phyloP scores from a whole-genome alignment of 2,888 invertebrate species.

The Pristionchus mayeri region DNA sequence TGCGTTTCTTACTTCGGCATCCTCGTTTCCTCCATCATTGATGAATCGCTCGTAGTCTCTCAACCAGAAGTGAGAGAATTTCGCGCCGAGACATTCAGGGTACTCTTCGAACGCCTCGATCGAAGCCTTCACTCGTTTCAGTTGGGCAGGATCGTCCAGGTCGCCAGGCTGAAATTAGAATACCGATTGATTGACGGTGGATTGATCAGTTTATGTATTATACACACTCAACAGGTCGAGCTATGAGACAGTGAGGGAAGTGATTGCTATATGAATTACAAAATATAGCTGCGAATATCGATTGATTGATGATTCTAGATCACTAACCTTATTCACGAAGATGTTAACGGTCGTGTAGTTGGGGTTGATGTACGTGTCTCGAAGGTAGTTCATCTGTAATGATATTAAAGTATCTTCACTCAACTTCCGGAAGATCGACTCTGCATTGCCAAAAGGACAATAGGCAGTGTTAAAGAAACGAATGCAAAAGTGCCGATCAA shows the following conservation, averaged over 20 bases:
- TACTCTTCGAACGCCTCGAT: conserved; percentile 66
- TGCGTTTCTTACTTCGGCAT: conserved; percentile 2
- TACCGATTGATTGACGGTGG: background rate
- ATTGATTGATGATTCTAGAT: background rate
- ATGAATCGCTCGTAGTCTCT: conserved; percentile 60
- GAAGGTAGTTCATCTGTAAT: conserved; percentile 66
- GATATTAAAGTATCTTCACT: no score
- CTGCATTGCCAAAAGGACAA: no score
- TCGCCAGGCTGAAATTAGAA: conserved; percentile 62
- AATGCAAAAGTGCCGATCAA: no score
- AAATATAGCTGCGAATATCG: no score
- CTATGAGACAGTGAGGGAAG: no score
- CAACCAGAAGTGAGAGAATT: conserved; percentile 71
- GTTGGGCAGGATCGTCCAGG: conserved; percentile 59
- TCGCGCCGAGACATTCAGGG: conserved; percentile 67
- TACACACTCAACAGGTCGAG: no score
- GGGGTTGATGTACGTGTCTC: conserved; percentile 69
- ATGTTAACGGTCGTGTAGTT: conserved; percentile 70
- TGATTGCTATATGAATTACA: no score
- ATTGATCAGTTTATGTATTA: no score
- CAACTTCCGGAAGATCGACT: background rate
- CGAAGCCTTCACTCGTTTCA: conserved; percentile 56
- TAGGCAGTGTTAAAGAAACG: no score
- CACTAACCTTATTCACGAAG: conserved; percentile 67
- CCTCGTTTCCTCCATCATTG: conserved; percentile 54